These are phyloP conservation scores for Dorcus hopei DNA, from an alignment of 2,888 invertebrate species.

Conservation along the genomic window DNA sequence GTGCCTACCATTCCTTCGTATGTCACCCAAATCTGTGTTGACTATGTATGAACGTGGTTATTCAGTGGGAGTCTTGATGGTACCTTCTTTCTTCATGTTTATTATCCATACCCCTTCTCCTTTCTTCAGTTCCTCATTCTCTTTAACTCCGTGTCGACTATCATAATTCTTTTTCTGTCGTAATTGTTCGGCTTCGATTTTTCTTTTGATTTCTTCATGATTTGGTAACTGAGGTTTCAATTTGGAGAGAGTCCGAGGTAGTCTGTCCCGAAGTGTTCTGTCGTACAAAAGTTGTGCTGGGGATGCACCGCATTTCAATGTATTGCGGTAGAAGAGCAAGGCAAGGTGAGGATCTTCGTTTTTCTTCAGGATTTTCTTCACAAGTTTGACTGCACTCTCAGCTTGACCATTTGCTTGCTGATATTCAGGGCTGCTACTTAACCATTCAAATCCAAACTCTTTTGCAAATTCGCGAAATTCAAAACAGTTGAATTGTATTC, in stretches of 20 bases:
- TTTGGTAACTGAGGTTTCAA: neutral
- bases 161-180: constrained; percentile 1
- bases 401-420: constrained; percentile 12
- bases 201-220: neutral
- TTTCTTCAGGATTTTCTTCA: constrained; percentile 11
- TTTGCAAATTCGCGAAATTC: neutral
- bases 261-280: neutral
- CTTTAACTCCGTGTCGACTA: neutral
- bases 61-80: too few relatives aligned
- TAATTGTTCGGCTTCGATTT: neutral
- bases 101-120: neutral
- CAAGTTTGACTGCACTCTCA: constrained; percentile 9
- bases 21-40: too few relatives aligned
- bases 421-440: constrained; percentile 10
- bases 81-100: too few relatives aligned
- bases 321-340: too few relatives aligned
- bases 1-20: too few relatives aligned
- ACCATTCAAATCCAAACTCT: constrained; percentile 10
- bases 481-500: constrained; percentile 9
- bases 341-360: neutral
- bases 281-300: too few relatives aligned
- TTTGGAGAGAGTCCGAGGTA: too few relatives aligned
- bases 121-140: neutral
- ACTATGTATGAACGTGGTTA: too few relatives aligned
- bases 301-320: too few relatives aligned